Evolutionary conservation across 2,888 invertebrate species (phyloP), one percentile per base, ranked within the genome.

Genomic region (Limenitis camilla): DNA sequence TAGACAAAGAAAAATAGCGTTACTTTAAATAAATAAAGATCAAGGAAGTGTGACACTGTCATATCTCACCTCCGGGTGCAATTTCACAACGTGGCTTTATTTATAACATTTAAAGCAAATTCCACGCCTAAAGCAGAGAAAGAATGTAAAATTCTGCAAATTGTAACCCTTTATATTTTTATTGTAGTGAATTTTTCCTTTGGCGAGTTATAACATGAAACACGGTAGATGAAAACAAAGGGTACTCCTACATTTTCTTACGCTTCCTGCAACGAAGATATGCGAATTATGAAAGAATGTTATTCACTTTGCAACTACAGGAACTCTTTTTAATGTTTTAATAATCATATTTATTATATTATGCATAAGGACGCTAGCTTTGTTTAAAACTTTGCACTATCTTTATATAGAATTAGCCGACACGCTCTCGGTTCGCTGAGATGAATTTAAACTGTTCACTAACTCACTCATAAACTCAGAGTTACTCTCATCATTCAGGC

Each of bases 111-210:
- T 40, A 11, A 30, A 44, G 40, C 38, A 35, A 55, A 58, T 58
- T 60, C 59, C 59, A 56, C 52, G 52, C 52, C 55, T 55, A 55
- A 47, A 59, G 40, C 39, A 57, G 57, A 55, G 57, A 59, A 59
- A 55, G 51, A 62, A 63, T 61, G 58, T 55, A 52, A 62, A 62
- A 56, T 58, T 55, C 56, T 56, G 64, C 63, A 66, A 65, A 60
- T 62, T 61, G 62, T 57, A 29, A 52, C 52, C 59, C 62, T 66
- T 63, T 64, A 68, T 66, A 66, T 61, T 63, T 66, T 64, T 61
- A 53, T 53, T 58, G 53, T 53, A 57, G 55, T 53, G 52, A 56
- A 64, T 61, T 63, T 63, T 66, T 64, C 59, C 61, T 65, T 63
- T 59, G 56, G 55, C 39, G 52, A 57, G 54, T 56, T 62, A 57